phyloP scores from a whole-genome alignment of 2,888 invertebrate genomes.

The Pollenia angustigena region DNA sequence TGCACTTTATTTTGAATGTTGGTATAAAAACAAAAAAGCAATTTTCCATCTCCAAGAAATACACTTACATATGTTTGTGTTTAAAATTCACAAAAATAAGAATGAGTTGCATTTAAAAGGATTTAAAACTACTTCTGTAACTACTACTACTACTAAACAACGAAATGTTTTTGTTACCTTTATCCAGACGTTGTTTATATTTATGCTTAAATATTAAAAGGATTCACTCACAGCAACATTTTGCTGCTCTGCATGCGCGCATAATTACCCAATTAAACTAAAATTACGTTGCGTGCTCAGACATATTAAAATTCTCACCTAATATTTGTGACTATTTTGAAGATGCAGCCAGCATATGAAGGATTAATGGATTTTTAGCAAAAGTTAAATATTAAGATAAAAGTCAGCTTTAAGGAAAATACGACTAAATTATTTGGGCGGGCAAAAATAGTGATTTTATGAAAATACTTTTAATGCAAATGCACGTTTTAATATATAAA shows the following conservation, averaged over 20 bases:
- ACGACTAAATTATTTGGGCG: not conserved
- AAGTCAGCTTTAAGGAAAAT: conserved; percentile 18
- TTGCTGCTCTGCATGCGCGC: conserved; percentile 80
- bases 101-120: conserved; percentile 56
- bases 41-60: too few species aligned
- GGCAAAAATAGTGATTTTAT: not conserved
- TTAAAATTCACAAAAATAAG: not conserved
- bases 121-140: not conserved
- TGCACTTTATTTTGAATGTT: too few species aligned
- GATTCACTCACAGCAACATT: conserved; percentile 37
- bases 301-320: conserved; percentile 82
- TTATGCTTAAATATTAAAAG: conserved; percentile 31
- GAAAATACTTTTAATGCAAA: too few species aligned
- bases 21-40: too few species aligned
- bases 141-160: not conserved
- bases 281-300: conserved; percentile 85
- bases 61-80: too few species aligned
- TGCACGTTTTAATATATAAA: too few species aligned
- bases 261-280: conserved; percentile 84
- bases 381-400: conserved; percentile 10
- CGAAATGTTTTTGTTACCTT: conserved; percentile 39
- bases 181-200: conserved; percentile 60
- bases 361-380: conserved; percentile 43
- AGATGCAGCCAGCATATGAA: conserved; percentile 17
- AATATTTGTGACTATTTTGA: conserved; percentile 49